These are phyloP conservation scores for Hyla sarda DNA, from an alignment of 2,113 vertebrate genomes.

Conservation along the genomic window DNA sequence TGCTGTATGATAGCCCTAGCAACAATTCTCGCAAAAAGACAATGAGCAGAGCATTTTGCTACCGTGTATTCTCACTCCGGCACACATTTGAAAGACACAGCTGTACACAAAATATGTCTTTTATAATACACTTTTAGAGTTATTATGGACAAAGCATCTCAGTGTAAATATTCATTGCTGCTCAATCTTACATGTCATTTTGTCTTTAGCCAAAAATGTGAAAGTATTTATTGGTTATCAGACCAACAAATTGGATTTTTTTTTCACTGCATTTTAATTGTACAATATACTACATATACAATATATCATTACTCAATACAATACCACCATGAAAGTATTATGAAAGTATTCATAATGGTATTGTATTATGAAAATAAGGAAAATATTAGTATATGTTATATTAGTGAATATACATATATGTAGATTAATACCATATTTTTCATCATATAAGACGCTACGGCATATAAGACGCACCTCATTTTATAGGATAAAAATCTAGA, in stretches of 20 bases:
- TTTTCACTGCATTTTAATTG: no score
- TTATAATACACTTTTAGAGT: not conserved
- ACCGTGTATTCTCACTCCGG: constrained; percentile 8
- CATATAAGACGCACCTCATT: no score
- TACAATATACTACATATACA: no score
- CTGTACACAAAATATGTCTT: constrained; percentile 32
- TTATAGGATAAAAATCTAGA: no score
- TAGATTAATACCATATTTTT: no score
- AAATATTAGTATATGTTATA: no score
- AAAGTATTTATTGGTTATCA: not conserved
- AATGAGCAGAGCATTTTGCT: constrained; percentile 38
- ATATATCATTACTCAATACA: not conserved
- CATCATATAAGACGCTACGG: no score
- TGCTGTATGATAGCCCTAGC: constrained; percentile 24
- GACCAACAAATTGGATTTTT: no score
- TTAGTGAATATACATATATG: no score
- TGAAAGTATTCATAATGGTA: no score
- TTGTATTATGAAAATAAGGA: no score
- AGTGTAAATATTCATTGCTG: not conserved
- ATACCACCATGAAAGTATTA: no score
- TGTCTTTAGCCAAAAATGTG: not conserved
- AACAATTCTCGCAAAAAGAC: constrained; percentile 26
- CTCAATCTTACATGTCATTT: not conserved
- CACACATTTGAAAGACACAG: constrained; percentile 30
- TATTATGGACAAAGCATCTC: not conserved